These are phyloP conservation scores for Lepus townsendii DNA, from an alignment of 2,797 vertebrate species.

Conservation along the genomic window DNA sequence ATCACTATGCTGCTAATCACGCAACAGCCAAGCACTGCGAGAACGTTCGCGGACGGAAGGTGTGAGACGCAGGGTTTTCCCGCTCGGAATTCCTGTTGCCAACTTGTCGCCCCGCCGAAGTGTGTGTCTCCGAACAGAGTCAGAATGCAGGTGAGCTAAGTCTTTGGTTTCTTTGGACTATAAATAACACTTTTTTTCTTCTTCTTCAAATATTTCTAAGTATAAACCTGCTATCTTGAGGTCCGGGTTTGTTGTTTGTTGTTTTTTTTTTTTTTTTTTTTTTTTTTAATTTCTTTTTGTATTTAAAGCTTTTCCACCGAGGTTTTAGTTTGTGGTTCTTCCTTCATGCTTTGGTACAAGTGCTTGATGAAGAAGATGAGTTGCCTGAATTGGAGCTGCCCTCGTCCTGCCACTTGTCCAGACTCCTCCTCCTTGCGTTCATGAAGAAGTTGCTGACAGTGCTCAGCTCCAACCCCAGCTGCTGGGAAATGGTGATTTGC, in stretches of 20 bases:
- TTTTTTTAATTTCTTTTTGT: conserved; percentile 80
- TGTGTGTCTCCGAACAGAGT: conserved; percentile 94
- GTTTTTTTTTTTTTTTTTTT: no score
- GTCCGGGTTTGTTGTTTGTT: conserved; percentile 87
- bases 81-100: conserved; percentile 87
- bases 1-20: conserved; percentile 88
- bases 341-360: conserved; percentile 99
- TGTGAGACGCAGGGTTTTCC: conserved; percentile 91
- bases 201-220: conserved; percentile 91
- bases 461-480: conserved; percentile 98
- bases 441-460: conserved; percentile 99
- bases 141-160: conserved; percentile 96
- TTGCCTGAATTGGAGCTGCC: conserved; percentile 94
- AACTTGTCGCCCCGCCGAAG: conserved; percentile 93
- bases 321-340: conserved; percentile 93
- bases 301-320: conserved; percentile 99
- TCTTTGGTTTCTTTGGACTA: conserved; percentile 99
- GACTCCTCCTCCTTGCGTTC: conserved; percentile 98
- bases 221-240: conserved; percentile 95
- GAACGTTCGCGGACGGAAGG: conserved; percentile 90
- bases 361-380: conserved; percentile 94
- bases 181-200: conserved; percentile 94
- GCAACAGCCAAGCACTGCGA: conserved; percentile 91
- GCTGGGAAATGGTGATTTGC: conserved; percentile 99
- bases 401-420: conserved; percentile 99